Percentiles rank a stretch among this genome's conserved stretches.
phyloP scores from a whole-genome alignment of 2,797 vertebrate species.

The Bucorvus abyssinicus region DNA sequence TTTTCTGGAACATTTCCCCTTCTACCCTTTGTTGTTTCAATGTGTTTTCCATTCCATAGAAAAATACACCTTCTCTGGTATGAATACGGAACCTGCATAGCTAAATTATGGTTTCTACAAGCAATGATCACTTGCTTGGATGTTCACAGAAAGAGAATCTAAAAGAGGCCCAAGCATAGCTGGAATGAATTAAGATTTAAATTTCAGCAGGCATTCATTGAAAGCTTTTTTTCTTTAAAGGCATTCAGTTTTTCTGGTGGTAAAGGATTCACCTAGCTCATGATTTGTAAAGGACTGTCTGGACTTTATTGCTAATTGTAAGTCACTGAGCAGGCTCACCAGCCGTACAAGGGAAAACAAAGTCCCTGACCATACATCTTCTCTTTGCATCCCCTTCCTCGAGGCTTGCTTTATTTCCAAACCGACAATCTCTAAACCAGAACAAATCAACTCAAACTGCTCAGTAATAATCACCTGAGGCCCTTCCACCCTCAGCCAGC shows the following conservation, averaged over 20 bases:
- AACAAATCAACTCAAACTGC: slow-evolving; percentile 31
- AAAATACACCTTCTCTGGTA: not conserved
- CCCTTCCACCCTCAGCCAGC: not conserved
- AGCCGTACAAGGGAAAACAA: not conserved
- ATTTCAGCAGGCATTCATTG: slow-evolving; percentile 8
- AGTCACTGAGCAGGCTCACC: not conserved
- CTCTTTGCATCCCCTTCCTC: not conserved
- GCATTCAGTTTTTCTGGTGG: not conserved
- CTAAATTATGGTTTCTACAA: not conserved
- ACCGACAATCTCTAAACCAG: not conserved
- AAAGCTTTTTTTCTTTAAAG: slow-evolving; percentile 5
- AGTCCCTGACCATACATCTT: not conserved
- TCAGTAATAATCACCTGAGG: not conserved
- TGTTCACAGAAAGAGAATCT: not conserved
- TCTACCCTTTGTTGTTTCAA: not conserved
- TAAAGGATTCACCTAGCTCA: not conserved
- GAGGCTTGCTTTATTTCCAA: not conserved
- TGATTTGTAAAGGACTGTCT: slow-evolving; percentile 22
- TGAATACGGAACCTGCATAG: not conserved
- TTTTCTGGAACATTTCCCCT: not conserved
- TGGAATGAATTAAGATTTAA: slow-evolving; percentile 24
- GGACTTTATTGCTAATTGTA: not conserved
- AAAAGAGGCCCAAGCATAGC: not conserved
- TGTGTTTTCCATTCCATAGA: not conserved
- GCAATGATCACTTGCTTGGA: not conserved